Evolutionary conservation across 2,888 invertebrate species (phyloP), one percentile per base, ranked within the genome.

Genomic region (Dynastes tityus): DNA sequence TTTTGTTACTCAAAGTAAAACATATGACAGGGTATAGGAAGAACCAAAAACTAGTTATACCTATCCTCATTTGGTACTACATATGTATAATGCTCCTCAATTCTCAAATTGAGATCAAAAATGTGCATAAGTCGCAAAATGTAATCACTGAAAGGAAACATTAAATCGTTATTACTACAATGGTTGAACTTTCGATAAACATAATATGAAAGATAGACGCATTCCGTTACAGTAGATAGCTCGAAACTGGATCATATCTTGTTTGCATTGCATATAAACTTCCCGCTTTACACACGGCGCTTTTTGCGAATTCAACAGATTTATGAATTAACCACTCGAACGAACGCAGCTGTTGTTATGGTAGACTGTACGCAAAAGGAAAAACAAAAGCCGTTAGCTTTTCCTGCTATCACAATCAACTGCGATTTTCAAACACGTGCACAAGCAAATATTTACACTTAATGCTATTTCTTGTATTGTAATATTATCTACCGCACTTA

Each of bases 301-400:
- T 58, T 58, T 68, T 58, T 40, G 58, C 37, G 27, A 58, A 58
- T 37, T 58, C 58, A 2, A 22, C 58, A 63, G 55, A 76, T 68
- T 22, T 55, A 61, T 8, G 61, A 78, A 78, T 74, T 49, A 61
- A 53, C 65, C 16, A 5, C 22, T 58, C 61, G 58, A 67, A 64
- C 58, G 45, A 37, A 55, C n/a, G 49, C 80, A 80, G 80, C 79
- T 81, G 80, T 67, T 70, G 81, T 78, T 70, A 79, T 77, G 80
- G 75, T 71, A 74, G 32, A 71, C 45, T 80, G 80, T 77, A 32
- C 78, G 77, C 53, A 78, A 78, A 81, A 78, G 71, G 77, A 51
- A 53, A 53, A 53, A 65, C 29, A 67, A 65, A 67, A 76, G 76
- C 37, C 76, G 61, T 76, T 67, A 53, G 27, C 67, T 76, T 67